These are phyloP conservation scores for Molossus molossus DNA, from an alignment of 2,797 vertebrate genomes.

Conservation along the genomic window DNA sequence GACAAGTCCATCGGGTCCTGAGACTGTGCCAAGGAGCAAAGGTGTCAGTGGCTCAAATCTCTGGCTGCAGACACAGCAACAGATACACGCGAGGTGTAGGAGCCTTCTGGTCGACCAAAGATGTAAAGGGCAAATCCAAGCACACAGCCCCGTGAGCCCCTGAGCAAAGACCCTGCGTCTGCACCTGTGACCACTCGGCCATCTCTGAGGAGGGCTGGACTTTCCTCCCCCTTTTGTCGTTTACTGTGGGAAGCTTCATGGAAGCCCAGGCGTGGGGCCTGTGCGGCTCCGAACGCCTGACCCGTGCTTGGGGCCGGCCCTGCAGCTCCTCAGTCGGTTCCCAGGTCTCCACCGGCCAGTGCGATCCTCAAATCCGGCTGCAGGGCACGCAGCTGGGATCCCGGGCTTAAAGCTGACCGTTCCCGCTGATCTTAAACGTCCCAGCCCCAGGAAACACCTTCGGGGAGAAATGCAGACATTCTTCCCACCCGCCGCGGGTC, in stretches of 20 bases:
- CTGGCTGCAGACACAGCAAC: not conserved
- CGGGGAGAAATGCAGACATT: not conserved
- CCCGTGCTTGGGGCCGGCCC: rapidly evolving
- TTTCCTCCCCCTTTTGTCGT: not conserved
- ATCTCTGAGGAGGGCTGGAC: too few relatives aligned
- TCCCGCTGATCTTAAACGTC: not conserved
- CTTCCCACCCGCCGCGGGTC: not conserved
- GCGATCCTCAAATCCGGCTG: not conserved
- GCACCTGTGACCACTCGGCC: not conserved
- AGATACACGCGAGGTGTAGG: rapidly evolving
- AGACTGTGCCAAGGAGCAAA: not conserved
- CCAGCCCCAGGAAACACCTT: not conserved
- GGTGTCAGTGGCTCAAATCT: not conserved
- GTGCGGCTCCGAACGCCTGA: not conserved
- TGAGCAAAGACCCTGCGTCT: not conserved
- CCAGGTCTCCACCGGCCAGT: too few relatives aligned
- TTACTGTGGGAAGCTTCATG: not conserved
- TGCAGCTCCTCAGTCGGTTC: not conserved
- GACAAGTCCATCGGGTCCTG: not conserved
- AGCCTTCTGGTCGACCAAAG: not conserved
- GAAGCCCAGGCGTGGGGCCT: too few relatives aligned
- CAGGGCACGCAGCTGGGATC: not conserved
- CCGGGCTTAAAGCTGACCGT: not conserved
- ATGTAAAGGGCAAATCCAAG: not conserved
- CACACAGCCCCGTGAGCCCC: too few relatives aligned